Percentiles rank a stretch among this genome's conserved stretches.
Conservation (phyloP, 2,888 invertebrate species). For the Acronicta aceris region DNA sequence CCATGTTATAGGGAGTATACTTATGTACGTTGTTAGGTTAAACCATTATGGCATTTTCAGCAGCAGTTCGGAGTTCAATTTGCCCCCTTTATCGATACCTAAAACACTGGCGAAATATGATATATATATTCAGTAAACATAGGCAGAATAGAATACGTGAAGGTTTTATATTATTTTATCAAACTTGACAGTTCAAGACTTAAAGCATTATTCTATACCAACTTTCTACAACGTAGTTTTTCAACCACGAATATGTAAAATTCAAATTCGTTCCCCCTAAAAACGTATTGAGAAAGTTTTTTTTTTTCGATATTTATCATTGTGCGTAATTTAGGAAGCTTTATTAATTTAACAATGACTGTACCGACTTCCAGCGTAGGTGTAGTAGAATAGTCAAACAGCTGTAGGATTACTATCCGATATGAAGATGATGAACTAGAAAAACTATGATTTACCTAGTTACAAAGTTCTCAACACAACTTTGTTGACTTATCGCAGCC, state of each 20-base stretch:
- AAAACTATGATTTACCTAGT: slow-evolving; percentile 9
- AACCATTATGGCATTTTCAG: too few relatives aligned
- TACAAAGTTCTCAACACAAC: slow-evolving; percentile 9
- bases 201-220: slow-evolving; percentile 19
- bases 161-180: too few relatives aligned
- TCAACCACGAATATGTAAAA: not conserved
- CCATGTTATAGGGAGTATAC: too few relatives aligned
- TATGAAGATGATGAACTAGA: slow-evolving; percentile 4
- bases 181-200: slow-evolving; percentile 10
- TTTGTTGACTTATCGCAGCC: slow-evolving; percentile 6
- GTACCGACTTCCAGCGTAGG: not conserved
- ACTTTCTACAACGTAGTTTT: slow-evolving; percentile 17
- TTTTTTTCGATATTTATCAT: not conserved
- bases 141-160: too few relatives aligned
- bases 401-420: slow-evolving; percentile 2
- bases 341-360: not conserved
- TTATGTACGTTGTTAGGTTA: too few relatives aligned
- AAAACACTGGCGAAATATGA: too few relatives aligned
- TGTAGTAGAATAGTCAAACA: not conserved
- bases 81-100: too few relatives aligned
- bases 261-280: slow-evolving; percentile 2
- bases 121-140: too few relatives aligned
- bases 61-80: too few relatives aligned
- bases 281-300: slow-evolving; percentile 24
- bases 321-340: not conserved